These are phyloP conservation scores for Lepus timidus DNA, from an alignment of 2,113 vertebrate species.

Conservation along the genomic window DNA sequence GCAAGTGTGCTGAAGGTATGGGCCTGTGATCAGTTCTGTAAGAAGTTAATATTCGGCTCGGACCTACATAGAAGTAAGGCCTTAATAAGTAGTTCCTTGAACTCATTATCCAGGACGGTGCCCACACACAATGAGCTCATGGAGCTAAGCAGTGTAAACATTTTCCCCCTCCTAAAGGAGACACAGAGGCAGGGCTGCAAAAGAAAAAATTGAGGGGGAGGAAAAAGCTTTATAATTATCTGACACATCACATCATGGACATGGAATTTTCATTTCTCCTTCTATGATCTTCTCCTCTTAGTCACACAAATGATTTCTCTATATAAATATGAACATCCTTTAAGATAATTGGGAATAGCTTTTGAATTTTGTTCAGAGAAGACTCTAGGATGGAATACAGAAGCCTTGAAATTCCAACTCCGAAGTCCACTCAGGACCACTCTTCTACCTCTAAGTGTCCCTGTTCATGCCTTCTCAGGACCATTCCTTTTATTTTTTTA, in stretches of 20 bases:
- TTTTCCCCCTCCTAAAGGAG: neutral
- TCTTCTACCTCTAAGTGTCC: neutral
- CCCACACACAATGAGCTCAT: neutral
- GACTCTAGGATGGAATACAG: neutral
- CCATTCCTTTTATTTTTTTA: neutral
- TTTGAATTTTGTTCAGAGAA: conserved; percentile 27
- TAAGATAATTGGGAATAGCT: conserved; percentile 3
- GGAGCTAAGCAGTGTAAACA: neutral
- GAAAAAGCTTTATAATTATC: conserved; percentile 1
- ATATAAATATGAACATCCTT: conserved; percentile 29
- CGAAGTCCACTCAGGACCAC: neutral
- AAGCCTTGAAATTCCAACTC: conserved; percentile 6
- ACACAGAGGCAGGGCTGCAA: neutral
- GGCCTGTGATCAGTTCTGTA: neutral
- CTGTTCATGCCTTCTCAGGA: neutral
- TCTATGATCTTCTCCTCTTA: conserved; percentile 20
- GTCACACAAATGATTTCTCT: conserved; percentile 59
- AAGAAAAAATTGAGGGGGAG: neutral
- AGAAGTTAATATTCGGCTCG: conserved; percentile 1
- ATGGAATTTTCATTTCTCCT: conserved; percentile 25
- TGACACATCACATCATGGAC: neutral
- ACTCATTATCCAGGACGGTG: neutral
- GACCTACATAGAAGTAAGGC: neutral
- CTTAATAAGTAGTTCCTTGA: conserved; percentile 17
- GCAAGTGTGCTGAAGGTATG: neutral